These are phyloP conservation scores for Cheilinus undulatus DNA, from an alignment of 2,113 vertebrate species.

Conservation along the genomic window DNA sequence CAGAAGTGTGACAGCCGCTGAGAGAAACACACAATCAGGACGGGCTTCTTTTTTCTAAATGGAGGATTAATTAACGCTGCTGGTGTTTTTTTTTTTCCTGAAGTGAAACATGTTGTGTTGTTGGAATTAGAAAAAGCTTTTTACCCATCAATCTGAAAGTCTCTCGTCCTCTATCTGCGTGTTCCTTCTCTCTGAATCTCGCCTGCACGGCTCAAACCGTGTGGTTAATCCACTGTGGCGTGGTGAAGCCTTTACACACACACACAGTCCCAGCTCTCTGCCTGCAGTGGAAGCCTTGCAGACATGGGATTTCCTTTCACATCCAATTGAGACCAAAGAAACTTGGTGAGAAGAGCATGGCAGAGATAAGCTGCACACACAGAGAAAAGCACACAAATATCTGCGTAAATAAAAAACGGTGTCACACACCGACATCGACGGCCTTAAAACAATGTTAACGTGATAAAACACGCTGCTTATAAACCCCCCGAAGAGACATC, in stretches of 20 bases:
- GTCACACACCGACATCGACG: constrained; percentile 48
- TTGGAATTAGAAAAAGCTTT: background rate
- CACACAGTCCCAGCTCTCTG: constrained; percentile 53
- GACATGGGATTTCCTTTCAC: constrained; percentile 79
- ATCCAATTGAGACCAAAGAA: constrained; percentile 74
- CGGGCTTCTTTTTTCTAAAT: background rate
- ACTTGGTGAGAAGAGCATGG: constrained; percentile 63
- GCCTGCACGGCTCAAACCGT: constrained; percentile 49
- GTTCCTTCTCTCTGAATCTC: constrained; percentile 38
- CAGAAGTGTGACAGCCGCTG: background rate
- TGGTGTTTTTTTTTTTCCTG: background rate
- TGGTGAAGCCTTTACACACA: constrained; percentile 48
- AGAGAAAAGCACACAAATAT: constrained; percentile 38
- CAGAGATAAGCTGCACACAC: constrained; percentile 52
- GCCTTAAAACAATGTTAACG: constrained; percentile 52
- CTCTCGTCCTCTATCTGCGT: constrained; percentile 1
- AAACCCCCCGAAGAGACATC: constrained; percentile 43
- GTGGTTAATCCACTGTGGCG: constrained; percentile 73
- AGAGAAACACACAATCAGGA: background rate
- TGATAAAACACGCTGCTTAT: constrained; percentile 61
- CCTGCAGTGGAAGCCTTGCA: constrained; percentile 70
- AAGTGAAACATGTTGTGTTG: constrained; percentile 8
- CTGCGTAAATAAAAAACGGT: constrained; percentile 54
- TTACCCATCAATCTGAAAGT: constrained; percentile 4
- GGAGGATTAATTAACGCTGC: constrained; percentile 24